Percentiles rank a stretch among this genome's conserved stretches.
phyloP scores from a whole-genome alignment of 2,113 vertebrate species.

The Tyto alba region DNA sequence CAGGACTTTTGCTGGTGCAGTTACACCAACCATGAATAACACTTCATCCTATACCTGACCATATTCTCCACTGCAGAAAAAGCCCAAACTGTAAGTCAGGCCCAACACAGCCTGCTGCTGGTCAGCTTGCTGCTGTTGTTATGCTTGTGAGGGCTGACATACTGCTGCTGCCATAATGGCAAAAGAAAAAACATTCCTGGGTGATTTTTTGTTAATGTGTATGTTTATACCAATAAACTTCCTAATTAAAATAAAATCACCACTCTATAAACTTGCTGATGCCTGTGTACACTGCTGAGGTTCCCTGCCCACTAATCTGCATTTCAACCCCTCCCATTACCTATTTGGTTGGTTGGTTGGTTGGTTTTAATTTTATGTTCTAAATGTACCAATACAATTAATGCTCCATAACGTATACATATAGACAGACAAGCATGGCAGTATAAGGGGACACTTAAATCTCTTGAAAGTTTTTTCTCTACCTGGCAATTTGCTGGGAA shows the following conservation, averaged over 20 bases:
- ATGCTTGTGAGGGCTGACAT: background rate
- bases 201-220: background rate
- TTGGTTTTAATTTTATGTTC: background rate
- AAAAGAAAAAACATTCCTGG: background rate
- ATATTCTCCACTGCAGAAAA: background rate
- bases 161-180: background rate
- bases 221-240: background rate
- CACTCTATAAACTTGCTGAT: fast-evolving
- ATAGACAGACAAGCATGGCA: background rate
- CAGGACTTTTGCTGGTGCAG: background rate
- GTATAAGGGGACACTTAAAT: background rate
- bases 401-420: background rate
- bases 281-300: background rate
- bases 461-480: background rate
- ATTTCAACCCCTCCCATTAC: background rate
- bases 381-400: background rate
- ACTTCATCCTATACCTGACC: background rate
- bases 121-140: background rate
- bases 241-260: background rate
- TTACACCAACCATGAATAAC: background rate
- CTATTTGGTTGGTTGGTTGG: background rate
- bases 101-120: background rate
- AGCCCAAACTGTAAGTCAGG: background rate
- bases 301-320: background rate
- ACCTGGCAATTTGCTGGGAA: background rate